These are phyloP conservation scores for Dicycla oo DNA, from an alignment of 2,888 invertebrate species.

Conservation along the genomic window DNA sequence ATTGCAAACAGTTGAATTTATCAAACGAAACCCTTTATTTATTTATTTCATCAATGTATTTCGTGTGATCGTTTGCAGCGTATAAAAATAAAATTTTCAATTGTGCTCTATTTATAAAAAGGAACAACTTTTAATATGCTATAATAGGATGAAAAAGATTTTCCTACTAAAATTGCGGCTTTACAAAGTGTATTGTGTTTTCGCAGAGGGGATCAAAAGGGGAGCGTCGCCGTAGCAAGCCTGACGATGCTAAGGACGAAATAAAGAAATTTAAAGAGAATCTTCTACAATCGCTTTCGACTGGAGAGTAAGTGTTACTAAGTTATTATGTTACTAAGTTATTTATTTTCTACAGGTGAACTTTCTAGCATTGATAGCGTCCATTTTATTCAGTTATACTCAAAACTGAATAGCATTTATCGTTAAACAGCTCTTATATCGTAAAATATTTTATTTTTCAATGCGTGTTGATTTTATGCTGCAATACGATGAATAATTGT, in stretches of 20 bases:
- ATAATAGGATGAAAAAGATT: slow-evolving; percentile 31
- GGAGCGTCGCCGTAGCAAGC: slow-evolving; percentile 77
- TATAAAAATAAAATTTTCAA: not conserved
- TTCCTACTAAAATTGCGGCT: slow-evolving; percentile 36
- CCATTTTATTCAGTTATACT: not conserved
- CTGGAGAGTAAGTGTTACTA: slow-evolving; percentile 81
- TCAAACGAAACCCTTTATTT: slow-evolving; percentile 16
- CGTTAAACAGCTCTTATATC: not conserved
- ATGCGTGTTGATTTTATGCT: not conserved
- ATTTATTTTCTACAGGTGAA: slow-evolving; percentile 1
- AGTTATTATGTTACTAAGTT: slow-evolving; percentile 1
- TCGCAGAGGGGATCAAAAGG: slow-evolving; percentile 74
- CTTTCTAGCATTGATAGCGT: not conserved
- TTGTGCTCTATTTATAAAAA: slow-evolving; percentile 14
- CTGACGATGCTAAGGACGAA: slow-evolving; percentile 79
- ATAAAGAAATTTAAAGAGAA: slow-evolving; percentile 86
- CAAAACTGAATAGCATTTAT: not conserved
- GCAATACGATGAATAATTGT: not conserved
- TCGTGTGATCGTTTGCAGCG: not conserved
- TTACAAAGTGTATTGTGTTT: slow-evolving; percentile 51
- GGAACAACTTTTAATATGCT: slow-evolving; percentile 17
- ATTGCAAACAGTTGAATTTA: slow-evolving; percentile 11
- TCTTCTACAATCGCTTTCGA: slow-evolving; percentile 79
- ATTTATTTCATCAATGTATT: slow-evolving; percentile 7
- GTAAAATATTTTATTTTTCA: not conserved